Percentiles rank a stretch among this genome's conserved stretches.
These are phyloP conservation scores for Mesoclemmys tuberculata DNA, from an alignment of 2,113 vertebrate species.

Conservation along the genomic window DNA sequence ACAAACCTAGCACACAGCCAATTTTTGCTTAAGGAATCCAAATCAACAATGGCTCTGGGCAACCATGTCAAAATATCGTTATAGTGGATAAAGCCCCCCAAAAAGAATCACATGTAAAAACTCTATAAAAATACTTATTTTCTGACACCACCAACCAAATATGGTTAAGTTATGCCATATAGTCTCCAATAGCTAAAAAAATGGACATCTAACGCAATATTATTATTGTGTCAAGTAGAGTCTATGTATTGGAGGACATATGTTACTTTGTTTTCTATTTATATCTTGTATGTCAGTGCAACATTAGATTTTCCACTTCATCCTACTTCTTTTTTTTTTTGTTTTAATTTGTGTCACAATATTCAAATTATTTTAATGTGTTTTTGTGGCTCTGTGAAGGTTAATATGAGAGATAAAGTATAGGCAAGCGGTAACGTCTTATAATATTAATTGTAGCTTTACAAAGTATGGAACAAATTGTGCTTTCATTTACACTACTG, in stretches of 20 bases:
- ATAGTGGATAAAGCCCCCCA: not conserved
- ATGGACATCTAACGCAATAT: not conserved
- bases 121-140: not conserved
- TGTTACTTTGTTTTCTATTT: not conserved
- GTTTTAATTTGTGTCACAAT: not conserved
- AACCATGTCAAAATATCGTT: not conserved
- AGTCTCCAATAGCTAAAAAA: not conserved
- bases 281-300: not conserved
- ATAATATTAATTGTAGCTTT: not conserved
- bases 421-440: not conserved
- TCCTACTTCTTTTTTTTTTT: not conserved
- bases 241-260: not conserved
- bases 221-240: not conserved
- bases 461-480: rapidly evolving
- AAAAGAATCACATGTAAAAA: not conserved
- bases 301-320: not conserved
- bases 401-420: not conserved
- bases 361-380: not conserved
- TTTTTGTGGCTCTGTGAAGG: not conserved
- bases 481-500: not conserved
- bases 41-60: not conserved
- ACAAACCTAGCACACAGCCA: not conserved
- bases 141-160: not conserved
- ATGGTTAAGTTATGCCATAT: not conserved
- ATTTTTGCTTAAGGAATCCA: not conserved